Conservation (phyloP, 2,797 vertebrate genomes). For the Heterohyrax brucei region DNA sequence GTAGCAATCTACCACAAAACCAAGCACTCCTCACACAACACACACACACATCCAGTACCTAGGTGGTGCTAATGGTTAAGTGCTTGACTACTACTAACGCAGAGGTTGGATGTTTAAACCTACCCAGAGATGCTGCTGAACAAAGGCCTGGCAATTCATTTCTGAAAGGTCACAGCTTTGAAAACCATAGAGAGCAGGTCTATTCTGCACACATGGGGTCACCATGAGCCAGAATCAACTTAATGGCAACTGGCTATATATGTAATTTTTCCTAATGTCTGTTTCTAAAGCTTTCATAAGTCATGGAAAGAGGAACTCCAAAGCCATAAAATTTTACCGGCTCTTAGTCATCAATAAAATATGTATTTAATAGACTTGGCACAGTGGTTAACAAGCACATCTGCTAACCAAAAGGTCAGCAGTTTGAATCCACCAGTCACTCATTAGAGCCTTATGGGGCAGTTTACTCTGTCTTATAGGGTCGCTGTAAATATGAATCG, state of each 20-base stretch:
- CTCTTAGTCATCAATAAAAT: conserved; percentile 54
- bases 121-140: not conserved
- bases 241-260: not conserved
- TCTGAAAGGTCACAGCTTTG: too few species aligned
- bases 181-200: not conserved
- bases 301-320: conserved; percentile 53
- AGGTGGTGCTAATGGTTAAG: not conserved
- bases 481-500: too few species aligned
- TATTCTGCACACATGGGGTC: not conserved
- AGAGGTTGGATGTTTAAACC: not conserved
- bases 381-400: too few species aligned
- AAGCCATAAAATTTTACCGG: conserved; percentile 43
- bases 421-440: too few species aligned
- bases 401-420: too few species aligned
- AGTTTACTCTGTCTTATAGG: too few species aligned
- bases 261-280: conserved; percentile 31
- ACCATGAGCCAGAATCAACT: not conserved
- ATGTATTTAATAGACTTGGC: conserved; percentile 8
- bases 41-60: not conserved
- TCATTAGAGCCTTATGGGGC: too few species aligned
- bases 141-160: not conserved
- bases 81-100: not conserved
- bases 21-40: not conserved
- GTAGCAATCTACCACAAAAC: conserved; percentile 31
- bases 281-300: conserved; percentile 53